Evolutionary conservation across 1,140 invertebrate species (phyloP).

Genomic region (Coenobita brevimanus): DNA sequence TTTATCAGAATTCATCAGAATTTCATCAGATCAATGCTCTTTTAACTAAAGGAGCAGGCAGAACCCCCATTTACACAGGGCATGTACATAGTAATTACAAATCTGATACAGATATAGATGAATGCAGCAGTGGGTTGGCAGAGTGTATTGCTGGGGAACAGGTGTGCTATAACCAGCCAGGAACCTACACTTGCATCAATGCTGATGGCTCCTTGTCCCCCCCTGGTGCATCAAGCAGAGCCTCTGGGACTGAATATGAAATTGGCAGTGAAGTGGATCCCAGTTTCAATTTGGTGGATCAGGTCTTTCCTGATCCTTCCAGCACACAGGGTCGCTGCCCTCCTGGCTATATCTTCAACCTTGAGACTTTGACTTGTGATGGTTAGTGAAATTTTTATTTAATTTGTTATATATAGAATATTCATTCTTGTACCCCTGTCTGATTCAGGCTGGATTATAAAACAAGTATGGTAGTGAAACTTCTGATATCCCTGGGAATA

Average conservation of each 20-base stretch:
- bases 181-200: conserved; percentile 79
- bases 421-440: too few species aligned
- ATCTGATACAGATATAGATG: conserved; percentile 80
- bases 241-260: background rate
- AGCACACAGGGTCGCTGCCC: conserved; percentile 49
- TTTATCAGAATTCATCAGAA: too few species aligned
- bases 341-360: conserved; percentile 65
- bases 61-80: too few species aligned
- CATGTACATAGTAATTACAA: background rate
- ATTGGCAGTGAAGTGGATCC: conserved; percentile 40
- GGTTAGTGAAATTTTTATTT: conserved; percentile 22
- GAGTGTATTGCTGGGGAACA: conserved; percentile 80
- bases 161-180: conserved; percentile 82
- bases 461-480: too few species aligned
- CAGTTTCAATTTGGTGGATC: conserved; percentile 22
- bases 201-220: conserved; percentile 64
- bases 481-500: too few species aligned
- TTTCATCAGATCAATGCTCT: too few species aligned
- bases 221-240: conserved; percentile 14
- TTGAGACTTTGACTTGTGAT: conserved; percentile 54
- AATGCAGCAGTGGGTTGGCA: conserved; percentile 78
- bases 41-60: too few species aligned
- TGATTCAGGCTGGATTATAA: too few species aligned
- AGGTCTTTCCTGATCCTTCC: conserved; percentile 15
- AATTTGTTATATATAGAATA: too few species aligned